These are phyloP conservation scores for Macrostomum lignano DNA, from an alignment of 1,140 invertebrate species.

Conservation along the genomic window DNA sequence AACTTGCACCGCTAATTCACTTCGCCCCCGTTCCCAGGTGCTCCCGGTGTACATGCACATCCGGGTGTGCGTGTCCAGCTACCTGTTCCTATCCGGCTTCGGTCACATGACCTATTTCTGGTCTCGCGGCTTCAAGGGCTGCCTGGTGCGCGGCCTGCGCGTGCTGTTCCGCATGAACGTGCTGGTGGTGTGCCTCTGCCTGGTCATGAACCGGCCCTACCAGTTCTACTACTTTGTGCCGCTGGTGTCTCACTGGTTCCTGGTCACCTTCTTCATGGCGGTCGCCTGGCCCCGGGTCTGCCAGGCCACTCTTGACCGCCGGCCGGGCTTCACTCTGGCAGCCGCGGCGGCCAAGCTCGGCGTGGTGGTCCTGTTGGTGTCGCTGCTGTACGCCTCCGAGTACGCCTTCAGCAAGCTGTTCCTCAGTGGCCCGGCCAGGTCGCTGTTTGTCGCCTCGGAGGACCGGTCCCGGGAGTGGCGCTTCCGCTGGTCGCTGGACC, in stretches of 20 bases:
- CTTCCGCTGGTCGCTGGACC: conserved; percentile 66
- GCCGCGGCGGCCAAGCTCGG: too few relatives aligned
- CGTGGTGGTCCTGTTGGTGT: too few relatives aligned
- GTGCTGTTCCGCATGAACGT: conserved; percentile 65
- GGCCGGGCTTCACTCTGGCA: too few relatives aligned
- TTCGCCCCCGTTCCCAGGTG: too few relatives aligned
- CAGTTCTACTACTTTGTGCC: conserved; percentile 88
- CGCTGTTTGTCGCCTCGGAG: conserved; percentile 72
- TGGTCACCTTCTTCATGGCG: conserved; percentile 46
- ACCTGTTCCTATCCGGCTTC: conserved; percentile 70
- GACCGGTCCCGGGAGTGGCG: conserved; percentile 75
- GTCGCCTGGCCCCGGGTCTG: conserved; percentile 27
- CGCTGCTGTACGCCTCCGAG: too few relatives aligned
- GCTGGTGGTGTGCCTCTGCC: conserved; percentile 55
- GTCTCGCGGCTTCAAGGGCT: conserved; percentile 45
- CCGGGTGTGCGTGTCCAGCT: conserved; percentile 55
- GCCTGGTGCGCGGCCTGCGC: conserved; percentile 22
- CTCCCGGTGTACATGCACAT: conserved; percentile 75
- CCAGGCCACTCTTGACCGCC: too few relatives aligned
- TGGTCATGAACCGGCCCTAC: conserved; percentile 82
- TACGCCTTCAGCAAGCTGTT: conserved; percentile 72
- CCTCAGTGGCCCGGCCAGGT: conserved; percentile 68
- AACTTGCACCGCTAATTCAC: too few relatives aligned
- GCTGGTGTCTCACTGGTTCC: conserved; percentile 70
- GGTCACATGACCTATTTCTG: conserved; percentile 78